phyloP scores from a whole-genome alignment of 2,888 invertebrate species.

The Ariolimax columbianus region DNA sequence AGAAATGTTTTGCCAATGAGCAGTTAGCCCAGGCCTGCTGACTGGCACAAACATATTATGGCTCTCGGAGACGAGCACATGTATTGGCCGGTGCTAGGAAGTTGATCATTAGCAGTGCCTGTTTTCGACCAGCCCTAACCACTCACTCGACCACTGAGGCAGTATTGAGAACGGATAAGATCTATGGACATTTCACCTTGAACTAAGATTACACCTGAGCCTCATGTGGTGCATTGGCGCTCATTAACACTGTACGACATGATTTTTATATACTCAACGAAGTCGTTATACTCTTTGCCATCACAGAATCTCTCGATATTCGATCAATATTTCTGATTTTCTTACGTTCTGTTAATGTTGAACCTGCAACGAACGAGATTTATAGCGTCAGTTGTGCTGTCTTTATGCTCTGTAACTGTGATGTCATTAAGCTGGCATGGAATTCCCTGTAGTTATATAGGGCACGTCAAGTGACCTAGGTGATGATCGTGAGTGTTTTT shows the following conservation, averaged over 20 bases:
- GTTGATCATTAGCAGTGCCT: constrained; percentile 15
- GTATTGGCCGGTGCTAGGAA: neutral
- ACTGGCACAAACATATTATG: neutral
- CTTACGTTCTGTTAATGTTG: neutral
- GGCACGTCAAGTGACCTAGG: neutral
- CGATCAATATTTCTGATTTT: neutral
- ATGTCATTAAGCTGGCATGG: neutral
- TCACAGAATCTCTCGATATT: neutral
- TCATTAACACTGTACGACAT: constrained; percentile 17
- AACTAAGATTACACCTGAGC: constrained; percentile 29
- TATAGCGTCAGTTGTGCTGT: neutral
- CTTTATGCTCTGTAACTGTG: neutral
- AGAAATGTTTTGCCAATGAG: neutral
- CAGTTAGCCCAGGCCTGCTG: neutral
- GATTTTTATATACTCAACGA: neutral
- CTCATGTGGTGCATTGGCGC: neutral
- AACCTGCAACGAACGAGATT: neutral
- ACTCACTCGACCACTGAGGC: neutral
- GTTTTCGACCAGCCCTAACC: neutral
- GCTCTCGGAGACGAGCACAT: neutral
- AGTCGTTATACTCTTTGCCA: constrained; percentile 18
- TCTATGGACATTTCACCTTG: constrained; percentile 24
- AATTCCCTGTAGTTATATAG: neutral
- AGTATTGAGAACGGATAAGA: constrained; percentile 8
- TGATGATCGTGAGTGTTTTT: neutral